These are phyloP conservation scores for Zalophus californianus DNA, from an alignment of 2,797 vertebrate genomes.

Conservation along the genomic window DNA sequence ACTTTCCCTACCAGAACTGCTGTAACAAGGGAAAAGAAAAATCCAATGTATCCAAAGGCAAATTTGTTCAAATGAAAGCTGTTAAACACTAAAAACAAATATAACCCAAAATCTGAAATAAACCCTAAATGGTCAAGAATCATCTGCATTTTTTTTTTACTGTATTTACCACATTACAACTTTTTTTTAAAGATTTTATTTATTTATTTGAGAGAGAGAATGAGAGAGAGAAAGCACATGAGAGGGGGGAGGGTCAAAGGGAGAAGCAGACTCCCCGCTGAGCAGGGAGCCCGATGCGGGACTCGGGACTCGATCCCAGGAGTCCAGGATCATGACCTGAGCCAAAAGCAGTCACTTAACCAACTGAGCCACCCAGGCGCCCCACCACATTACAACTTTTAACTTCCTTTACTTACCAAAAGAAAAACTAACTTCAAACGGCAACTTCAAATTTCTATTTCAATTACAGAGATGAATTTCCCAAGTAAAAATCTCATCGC, in stretches of 20 bases:
- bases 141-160: constrained; percentile 14
- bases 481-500: neutral
- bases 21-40: constrained; percentile 20
- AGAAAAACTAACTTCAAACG: neutral
- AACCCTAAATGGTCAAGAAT: neutral
- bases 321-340: too few relatives aligned
- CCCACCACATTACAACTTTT: neutral
- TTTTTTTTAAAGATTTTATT: neutral
- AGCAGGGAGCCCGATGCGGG: too few relatives aligned
- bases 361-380: too few relatives aligned
- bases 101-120: neutral
- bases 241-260: too few relatives aligned
- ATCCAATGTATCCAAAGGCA: neutral
- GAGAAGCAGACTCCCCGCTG: too few relatives aligned
- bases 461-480: neutral
- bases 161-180: too few relatives aligned
- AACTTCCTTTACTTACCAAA: neutral
- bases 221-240: too few relatives aligned
- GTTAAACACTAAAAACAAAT: neutral
- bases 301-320: too few relatives aligned
- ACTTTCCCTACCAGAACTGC: neutral
- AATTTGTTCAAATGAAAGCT: neutral
- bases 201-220: too few relatives aligned
- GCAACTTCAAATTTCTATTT: neutral
- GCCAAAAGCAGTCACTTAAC: too few relatives aligned